phyloP scores from a whole-genome alignment of 2,888 invertebrate genomes.

The Lapara coniferarum region DNA sequence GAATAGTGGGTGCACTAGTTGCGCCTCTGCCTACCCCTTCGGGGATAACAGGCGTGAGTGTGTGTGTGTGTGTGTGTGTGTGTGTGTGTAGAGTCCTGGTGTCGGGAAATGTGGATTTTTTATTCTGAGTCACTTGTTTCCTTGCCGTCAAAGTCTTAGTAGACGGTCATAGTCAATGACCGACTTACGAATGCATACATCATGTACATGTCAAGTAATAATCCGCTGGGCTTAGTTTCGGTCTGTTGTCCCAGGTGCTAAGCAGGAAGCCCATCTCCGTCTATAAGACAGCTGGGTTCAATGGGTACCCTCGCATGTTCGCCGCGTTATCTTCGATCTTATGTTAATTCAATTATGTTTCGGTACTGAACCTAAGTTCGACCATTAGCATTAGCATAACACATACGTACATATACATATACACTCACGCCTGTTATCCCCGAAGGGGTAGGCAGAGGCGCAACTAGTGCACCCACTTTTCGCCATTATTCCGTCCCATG shows the following conservation, averaged over 20 bases:
- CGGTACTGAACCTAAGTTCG: not conserved
- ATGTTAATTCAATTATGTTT: not conserved
- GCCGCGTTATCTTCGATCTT: not conserved
- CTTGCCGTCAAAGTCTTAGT: not conserved
- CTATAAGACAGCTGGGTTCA: not conserved
- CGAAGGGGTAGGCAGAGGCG: too few species aligned
- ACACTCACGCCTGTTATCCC: too few species aligned
- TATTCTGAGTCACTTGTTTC: not conserved
- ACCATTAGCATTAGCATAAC: not conserved
- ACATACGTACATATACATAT: too few species aligned
- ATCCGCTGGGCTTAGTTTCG: not conserved
- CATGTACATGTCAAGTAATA: not conserved
- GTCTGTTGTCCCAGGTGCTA: conserved; percentile 9
- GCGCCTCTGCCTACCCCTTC: too few species aligned
- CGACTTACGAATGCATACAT: not conserved
- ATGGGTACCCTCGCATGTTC: not conserved
- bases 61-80: too few species aligned
- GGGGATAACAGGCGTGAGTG: too few species aligned
- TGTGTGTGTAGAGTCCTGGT: not conserved
- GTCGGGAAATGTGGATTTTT: not conserved
- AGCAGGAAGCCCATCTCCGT: not conserved
- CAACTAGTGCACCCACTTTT: too few species aligned
- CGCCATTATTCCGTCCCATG: too few species aligned
- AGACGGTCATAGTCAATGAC: not conserved
- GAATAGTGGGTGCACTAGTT: too few species aligned